A percentile compares a stretch with the other conserved stretches of the same genome.
phyloP scores from a whole-genome alignment of 2,888 invertebrate species.

The Ligdia adustata region DNA sequence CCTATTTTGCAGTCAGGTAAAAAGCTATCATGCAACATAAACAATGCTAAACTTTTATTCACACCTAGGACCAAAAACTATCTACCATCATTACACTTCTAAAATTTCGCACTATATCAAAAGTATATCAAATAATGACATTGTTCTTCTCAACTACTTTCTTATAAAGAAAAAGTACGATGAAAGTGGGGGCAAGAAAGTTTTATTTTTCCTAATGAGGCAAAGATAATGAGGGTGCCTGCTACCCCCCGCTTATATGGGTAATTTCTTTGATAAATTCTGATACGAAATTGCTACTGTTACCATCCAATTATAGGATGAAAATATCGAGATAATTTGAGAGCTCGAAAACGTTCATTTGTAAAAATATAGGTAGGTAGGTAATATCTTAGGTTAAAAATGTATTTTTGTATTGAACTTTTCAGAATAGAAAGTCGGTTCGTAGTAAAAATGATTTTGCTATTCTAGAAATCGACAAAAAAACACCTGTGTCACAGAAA shows the following conservation, averaged over 20 bases:
- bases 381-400: too few relatives aligned
- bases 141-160: conserved; percentile 20
- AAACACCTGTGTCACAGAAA: too few relatives aligned
- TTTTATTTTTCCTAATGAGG: conserved; percentile 15
- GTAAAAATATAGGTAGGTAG: too few relatives aligned
- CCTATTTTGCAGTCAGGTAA: too few relatives aligned
- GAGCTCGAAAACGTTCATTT: too few relatives aligned
- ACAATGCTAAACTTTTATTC: conserved; percentile 3
- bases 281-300: conserved; percentile 18
- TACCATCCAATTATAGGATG: conserved; percentile 17
- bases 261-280: conserved; percentile 28
- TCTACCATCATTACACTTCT: conserved; percentile 16
- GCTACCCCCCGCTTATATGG: conserved; percentile 18
- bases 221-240: conserved; percentile 19
- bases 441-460: too few relatives aligned
- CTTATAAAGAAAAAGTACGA: conserved; percentile 15
- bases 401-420: too few relatives aligned
- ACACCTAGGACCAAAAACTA: background rate
- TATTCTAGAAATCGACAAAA: too few relatives aligned
- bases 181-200: conserved; percentile 11
- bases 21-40: too few relatives aligned
- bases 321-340: conserved; percentile 18
- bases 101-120: conserved; percentile 15
- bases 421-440: too few relatives aligned
- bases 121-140: conserved; percentile 14